phyloP scores from a whole-genome alignment of 2,113 vertebrate genomes.

The Copsychus sechellarum region DNA sequence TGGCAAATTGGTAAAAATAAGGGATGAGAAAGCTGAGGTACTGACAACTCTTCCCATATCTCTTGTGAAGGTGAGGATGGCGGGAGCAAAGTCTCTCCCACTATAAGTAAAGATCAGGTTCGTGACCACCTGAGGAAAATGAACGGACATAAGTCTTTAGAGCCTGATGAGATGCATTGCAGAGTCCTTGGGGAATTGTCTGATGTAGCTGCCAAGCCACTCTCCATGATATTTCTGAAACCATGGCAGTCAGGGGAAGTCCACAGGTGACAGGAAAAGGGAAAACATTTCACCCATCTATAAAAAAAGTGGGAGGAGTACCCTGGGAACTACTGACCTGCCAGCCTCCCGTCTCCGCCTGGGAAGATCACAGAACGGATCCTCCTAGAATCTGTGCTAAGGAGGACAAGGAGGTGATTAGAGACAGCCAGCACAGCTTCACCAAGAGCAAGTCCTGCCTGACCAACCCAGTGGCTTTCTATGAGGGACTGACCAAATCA shows the following conservation, averaged over 20 bases:
- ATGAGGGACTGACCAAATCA: neutral
- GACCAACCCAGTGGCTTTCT: neutral
- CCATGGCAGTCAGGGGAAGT: neutral
- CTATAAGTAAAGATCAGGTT: neutral
- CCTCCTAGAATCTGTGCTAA: neutral
- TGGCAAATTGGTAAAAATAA: neutral
- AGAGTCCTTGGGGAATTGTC: neutral
- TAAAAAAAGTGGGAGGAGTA: neutral
- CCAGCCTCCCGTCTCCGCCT: neutral
- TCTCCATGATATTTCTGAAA: neutral
- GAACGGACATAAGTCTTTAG: neutral
- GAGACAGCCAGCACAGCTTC: neutral
- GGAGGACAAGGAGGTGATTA: neutral
- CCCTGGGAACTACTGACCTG: neutral
- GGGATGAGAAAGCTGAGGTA: neutral
- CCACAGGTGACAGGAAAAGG: neutral
- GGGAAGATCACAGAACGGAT: neutral
- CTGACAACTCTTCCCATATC: neutral
- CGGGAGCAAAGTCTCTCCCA: neutral
- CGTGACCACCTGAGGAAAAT: neutral
- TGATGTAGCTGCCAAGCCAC: neutral
- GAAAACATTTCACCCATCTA: neutral
- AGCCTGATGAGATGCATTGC: neutral
- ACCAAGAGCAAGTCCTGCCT: neutral
- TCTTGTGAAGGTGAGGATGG: neutral